Evolutionary conservation across 1,140 invertebrate genomes (phyloP), one percentile per base, ranked within the genome.

Genomic region (Diprion similis): DNA sequence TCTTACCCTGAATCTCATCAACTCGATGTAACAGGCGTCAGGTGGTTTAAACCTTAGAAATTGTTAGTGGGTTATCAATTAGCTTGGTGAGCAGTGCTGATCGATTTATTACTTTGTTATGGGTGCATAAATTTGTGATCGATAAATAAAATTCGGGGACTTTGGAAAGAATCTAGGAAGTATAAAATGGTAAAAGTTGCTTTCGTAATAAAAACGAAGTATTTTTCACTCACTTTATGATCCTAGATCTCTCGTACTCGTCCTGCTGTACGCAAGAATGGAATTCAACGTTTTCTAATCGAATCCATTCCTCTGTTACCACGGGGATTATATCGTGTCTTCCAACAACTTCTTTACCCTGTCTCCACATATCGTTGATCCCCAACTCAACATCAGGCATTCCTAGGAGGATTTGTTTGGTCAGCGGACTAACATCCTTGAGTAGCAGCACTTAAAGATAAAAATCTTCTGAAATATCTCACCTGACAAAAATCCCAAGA

Each of bases 291-390:
- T 94, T 92, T 89, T 99, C 98, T 8, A 99, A 91, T 66, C 96
- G 92, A 80, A 99, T 99, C 99, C 99, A 99, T 88, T 99, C 97
- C 88, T 99, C 99, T 0, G 99, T 99, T 72, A 97, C 96, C 46
- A 99, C 98, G 10, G 98, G 98, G 81, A 99, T 98, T 82, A 99
- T 99, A 87, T 99, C 99, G 86, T 99, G 97, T 17, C 99, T 90
- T 0, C 99, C 97, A 0, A 99, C 99, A 15, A 99, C 97, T 91
- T 99, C 99, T 89, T 97, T 97, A 10, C 99, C 99, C 89, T 99
- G 97, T 10, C 98, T 90, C 84, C 95, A 92, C 89, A 98, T 93
- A 85, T 99, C 99, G 86, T 99, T 99, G 13, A 99, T 92, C 11
- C 99, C 99, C 74, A 99, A 88, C 87, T 99, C 98, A 70, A 99